A percentile compares a stretch with the other conserved stretches of the same genome.
These are phyloP conservation scores for Eira barbara DNA, from an alignment of 2,113 vertebrate genomes.

Conservation along the genomic window DNA sequence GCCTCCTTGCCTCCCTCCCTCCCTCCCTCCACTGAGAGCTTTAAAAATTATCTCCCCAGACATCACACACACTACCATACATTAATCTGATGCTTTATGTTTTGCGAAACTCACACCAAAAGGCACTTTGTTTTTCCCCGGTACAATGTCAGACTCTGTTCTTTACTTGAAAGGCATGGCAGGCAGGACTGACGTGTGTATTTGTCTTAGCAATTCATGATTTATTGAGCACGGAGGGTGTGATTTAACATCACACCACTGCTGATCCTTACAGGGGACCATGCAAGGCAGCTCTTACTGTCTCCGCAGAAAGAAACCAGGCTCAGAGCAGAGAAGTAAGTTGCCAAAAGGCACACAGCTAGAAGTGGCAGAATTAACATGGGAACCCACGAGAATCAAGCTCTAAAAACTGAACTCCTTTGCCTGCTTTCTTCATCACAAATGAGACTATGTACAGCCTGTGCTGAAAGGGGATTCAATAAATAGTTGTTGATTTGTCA, in stretches of 20 bases:
- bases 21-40: background rate
- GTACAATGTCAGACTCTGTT: background rate
- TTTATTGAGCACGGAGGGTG: background rate
- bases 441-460: background rate
- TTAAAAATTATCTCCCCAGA: constrained; percentile 2
- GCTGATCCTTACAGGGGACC: background rate
- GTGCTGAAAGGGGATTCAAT: background rate
- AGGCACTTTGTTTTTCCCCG: background rate
- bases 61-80: background rate
- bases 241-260: background rate
- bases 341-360: background rate
- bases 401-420: background rate
- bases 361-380: background rate
- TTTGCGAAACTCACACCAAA: constrained; percentile 32
- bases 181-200: background rate
- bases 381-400: background rate
- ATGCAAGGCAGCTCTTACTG: background rate
- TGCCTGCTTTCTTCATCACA: background rate
- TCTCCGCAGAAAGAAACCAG: background rate
- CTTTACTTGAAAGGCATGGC: background rate
- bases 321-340: background rate
- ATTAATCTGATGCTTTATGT: background rate
- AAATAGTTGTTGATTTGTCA: background rate
- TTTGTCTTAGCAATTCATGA: background rate
- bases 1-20: background rate